Base-by-base conservation (phyloP, 2,113 vertebrate genomes). In the Tachysurus vachellii region DNA sequence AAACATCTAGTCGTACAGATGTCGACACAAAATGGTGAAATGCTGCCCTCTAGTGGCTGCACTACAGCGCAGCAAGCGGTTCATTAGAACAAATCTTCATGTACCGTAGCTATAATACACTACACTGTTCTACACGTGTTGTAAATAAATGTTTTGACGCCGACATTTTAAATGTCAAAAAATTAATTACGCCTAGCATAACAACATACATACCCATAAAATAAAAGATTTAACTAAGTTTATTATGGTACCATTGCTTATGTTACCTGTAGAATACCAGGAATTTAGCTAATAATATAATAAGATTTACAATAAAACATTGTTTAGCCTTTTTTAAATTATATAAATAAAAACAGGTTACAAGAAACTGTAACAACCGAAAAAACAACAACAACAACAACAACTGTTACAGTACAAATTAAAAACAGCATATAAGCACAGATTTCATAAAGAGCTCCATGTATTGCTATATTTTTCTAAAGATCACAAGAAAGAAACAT, bases 31-130 rank as follows among this genome's bases (percentile, higher is more conserved):
- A 81, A 64, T 85, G 13, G 73, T 56, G 82, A 47, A 81, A 81
- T 89, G 44, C 88, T 85, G 64, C 68, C 88, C 44, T 47, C 88
- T 89, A 57, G 70, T 68, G 88, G 31, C 59, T 73, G 17, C 28
- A 85, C 61, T 57, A 42, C 28, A 84, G 21, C 50, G 80, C 85
- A 64, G 68, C 80, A 42, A 62, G 36, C 36, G 36, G 36, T 90
- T 91, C 91, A 93, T 90, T 17, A 83, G 89, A 91, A 90, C n/a
- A 57, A 56, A 80, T 21, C 10, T 17, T 26, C 5, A 76, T n/a
- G 53, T 16, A n/a, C 23, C n/a, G 44, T 54, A n/a, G 44, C 66
- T 36, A 17, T 13, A 42, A 44, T 21, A 42, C 31, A 73, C 36
- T 73, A 73, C 0, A 5, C 14, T 17, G 68, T 71, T 16, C 36